Base-by-base conservation (phyloP, 2,113 vertebrate genomes). In the Paradoxurus hermaphroditus region DNA sequence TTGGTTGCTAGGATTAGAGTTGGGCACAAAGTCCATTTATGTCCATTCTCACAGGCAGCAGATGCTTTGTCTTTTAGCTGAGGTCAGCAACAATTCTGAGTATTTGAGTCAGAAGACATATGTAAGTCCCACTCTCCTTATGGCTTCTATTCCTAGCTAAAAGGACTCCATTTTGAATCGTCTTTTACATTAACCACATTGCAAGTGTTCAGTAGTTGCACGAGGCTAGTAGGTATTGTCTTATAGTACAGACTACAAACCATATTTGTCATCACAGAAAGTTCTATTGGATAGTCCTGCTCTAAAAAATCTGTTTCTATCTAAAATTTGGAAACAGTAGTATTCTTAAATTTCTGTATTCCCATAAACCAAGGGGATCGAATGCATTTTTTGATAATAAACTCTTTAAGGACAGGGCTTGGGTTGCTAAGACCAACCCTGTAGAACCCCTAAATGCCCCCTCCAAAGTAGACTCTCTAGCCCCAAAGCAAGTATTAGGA, bases 111-210 rank as follows among this genome's bases (percentile, higher is more conserved):
- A 56, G 53, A 56, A 19, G 53, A 19, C 18, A 19, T 53, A 16
- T 5, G 4, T 53, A 53, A 53, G 15, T 53, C 99, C 97, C 53
- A 19, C 16, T 56, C 36, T 77, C 53, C 53, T 56, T 56, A 56
- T 7, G 1, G 53, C 18, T 56, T 6, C 53, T 56, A 19, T 56
- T 56, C 53, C 53, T 53, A 53, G 53, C 15, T 53, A 56, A 56
- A 18, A 53, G 19, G 16, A 56, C 53, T 56, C 53, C 53, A 56
- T 56, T 56, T 56, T 56, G 34, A 18, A 11, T 29, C 18, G 82
- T 62, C 49, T 79, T 9, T 36, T n/a, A 78, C 25, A 39, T 2
- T 23, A 39, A 23, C 29, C 56, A 84, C 46, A n/a, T 12, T 14
- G 14, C 34, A 59, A 44, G 13, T 25, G 15, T 31, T 72, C 23